phyloP scores from a whole-genome alignment of 1,140 invertebrate species.

The Diachasmimorpha longicaudata region DNA sequence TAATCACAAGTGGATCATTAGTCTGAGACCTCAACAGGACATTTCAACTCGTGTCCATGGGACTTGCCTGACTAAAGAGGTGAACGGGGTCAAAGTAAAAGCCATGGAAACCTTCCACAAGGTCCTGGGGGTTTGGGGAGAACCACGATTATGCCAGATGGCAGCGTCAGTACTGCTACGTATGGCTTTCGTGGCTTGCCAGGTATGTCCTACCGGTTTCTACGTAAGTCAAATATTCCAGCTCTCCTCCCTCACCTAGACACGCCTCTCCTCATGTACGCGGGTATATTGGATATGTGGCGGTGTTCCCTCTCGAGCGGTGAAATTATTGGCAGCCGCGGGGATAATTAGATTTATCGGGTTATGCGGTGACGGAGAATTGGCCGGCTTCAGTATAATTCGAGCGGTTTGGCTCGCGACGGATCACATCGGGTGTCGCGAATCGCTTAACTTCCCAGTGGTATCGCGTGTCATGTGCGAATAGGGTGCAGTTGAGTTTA shows the following conservation, averaged over 20 bases:
- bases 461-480: background rate
- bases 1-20: no score
- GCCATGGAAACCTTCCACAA: background rate
- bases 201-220: constrained; percentile 13
- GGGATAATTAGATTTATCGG: constrained; percentile 52
- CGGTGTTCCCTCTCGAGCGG: background rate
- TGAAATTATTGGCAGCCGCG: constrained; percentile 49
- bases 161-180: constrained; percentile 3
- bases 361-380: constrained; percentile 47
- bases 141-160: constrained; percentile 18
- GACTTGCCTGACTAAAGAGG: background rate
- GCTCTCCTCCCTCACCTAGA: background rate
- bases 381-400: constrained; percentile 41
- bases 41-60: no score
- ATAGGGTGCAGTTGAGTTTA: background rate
- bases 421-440: constrained; percentile 36
- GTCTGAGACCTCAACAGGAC: no score
- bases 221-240: background rate
- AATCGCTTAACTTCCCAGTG: constrained; percentile 18
- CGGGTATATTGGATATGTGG: background rate
- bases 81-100: background rate
- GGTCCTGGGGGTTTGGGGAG: background rate
- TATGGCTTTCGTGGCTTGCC: constrained; percentile 16
- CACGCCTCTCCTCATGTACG: background rate
- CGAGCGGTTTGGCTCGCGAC: constrained; percentile 38